phyloP scores from a whole-genome alignment of 2,113 vertebrate species.

The Pomatostomus ruficeps region DNA sequence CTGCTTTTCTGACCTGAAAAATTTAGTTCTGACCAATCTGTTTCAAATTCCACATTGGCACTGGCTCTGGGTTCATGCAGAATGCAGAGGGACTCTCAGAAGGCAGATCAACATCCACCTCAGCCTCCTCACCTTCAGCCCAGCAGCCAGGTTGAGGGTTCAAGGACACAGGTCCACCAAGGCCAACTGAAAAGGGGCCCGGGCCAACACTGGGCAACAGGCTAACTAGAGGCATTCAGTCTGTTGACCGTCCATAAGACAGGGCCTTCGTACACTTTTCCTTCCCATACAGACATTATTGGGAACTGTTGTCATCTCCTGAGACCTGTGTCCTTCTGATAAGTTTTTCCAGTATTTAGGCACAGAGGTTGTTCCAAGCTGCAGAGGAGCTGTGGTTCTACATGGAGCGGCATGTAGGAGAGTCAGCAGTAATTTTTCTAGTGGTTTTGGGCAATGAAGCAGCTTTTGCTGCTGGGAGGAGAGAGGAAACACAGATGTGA shows the following conservation, averaged over 20 bases:
- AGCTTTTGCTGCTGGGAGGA: neutral
- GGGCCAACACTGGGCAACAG: neutral
- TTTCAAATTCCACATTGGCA: neutral
- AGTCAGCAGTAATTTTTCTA: neutral
- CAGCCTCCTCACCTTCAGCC: neutral
- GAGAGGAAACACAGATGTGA: neutral
- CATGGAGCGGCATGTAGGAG: accelerated
- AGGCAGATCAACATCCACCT: neutral
- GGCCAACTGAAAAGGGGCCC: neutral
- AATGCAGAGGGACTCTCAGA: neutral
- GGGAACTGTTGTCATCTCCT: neutral
- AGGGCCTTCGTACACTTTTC: neutral
- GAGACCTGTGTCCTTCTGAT: neutral
- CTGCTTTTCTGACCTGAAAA: neutral
- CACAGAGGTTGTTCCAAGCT: accelerated
- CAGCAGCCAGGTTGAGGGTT: neutral
- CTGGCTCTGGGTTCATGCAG: neutral
- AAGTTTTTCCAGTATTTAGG: neutral
- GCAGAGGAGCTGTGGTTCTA: neutral
- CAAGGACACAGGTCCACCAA: neutral
- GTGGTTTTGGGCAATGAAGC: neutral
- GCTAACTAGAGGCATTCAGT: neutral
- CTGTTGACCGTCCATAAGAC: accelerated
- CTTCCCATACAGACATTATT: neutral
- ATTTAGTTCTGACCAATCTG: neutral